These are phyloP conservation scores for Lipophrys pholis DNA, from an alignment of 2,113 vertebrate species.

Conservation along the genomic window DNA sequence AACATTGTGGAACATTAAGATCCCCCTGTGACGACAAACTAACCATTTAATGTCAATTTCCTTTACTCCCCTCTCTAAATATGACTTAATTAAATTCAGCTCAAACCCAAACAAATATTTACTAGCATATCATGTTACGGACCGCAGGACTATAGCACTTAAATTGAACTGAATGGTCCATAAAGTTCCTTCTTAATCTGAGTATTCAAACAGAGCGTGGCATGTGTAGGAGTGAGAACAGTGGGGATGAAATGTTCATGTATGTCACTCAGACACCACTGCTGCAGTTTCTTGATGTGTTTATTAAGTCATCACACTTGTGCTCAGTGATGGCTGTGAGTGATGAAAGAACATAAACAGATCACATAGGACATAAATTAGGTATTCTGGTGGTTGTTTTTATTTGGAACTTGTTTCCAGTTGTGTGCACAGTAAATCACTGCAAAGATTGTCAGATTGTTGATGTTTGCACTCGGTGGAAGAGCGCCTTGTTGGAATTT, in stretches of 20 bases:
- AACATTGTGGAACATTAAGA: slow-evolving; percentile 38
- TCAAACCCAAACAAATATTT: slow-evolving; percentile 11
- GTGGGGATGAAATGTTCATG: slow-evolving; percentile 46
- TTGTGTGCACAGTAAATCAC: slow-evolving; percentile 18
- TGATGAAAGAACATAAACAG: slow-evolving; percentile 57
- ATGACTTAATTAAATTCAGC: neutral
- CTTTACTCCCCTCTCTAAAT: slow-evolving; percentile 12
- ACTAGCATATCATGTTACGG: slow-evolving; percentile 20
- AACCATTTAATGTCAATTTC: slow-evolving; percentile 23
- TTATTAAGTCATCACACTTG: slow-evolving; percentile 37
- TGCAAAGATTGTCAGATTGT: slow-evolving; percentile 8
- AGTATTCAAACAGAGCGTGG: slow-evolving; percentile 28
- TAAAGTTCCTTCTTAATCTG: slow-evolving; percentile 34
- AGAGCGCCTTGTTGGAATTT: neutral
- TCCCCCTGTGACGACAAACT: slow-evolving; percentile 19
- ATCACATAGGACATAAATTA: slow-evolving; percentile 39
- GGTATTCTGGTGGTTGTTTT: slow-evolving; percentile 47
- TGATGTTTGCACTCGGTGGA: slow-evolving; percentile 27
- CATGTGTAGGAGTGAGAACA: slow-evolving; percentile 24
- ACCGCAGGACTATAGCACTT: slow-evolving; percentile 30
- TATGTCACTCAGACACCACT: slow-evolving; percentile 22
- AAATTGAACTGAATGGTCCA: slow-evolving; percentile 50
- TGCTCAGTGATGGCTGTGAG: slow-evolving; percentile 41
- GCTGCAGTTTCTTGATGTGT: slow-evolving; percentile 16
- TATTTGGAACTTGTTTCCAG: slow-evolving; percentile 40